phyloP scores from a whole-genome alignment of 2,797 vertebrate species.

The Apodemus agrarius region DNA sequence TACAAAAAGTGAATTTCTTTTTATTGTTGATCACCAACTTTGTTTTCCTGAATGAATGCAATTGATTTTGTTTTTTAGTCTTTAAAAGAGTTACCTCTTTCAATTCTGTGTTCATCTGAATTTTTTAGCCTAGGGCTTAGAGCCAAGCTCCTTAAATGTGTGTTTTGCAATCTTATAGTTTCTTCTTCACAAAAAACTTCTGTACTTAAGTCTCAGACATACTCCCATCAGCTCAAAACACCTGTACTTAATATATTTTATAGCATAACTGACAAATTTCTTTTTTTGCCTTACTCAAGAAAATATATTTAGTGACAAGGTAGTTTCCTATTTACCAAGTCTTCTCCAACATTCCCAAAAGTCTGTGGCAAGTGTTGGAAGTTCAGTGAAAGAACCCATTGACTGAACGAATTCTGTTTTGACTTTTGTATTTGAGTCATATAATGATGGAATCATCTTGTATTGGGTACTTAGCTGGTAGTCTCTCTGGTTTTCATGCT shows the following conservation, averaged over 20 bases:
- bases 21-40: neutral
- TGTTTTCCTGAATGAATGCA: neutral
- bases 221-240: neutral
- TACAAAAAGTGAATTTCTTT: neutral
- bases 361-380: neutral
- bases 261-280: neutral
- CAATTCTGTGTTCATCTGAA: neutral
- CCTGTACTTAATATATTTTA: neutral
- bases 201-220: neutral
- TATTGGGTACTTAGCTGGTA: neutral
- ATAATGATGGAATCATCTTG: neutral
- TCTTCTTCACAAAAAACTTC: neutral
- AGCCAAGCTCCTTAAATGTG: neutral
- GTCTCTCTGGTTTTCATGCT: constrained; percentile 51
- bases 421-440: neutral
- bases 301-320: constrained; percentile 23
- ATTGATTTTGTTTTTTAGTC: neutral
- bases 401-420: neutral
- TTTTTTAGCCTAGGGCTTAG: neutral
- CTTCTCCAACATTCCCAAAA: neutral
- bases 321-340: neutral
- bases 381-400: neutral
- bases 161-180: neutral
- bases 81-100: neutral
- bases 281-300: neutral